Base-by-base conservation (phyloP, 2,888 invertebrate genomes). In the Diarsia mendica region DNA sequence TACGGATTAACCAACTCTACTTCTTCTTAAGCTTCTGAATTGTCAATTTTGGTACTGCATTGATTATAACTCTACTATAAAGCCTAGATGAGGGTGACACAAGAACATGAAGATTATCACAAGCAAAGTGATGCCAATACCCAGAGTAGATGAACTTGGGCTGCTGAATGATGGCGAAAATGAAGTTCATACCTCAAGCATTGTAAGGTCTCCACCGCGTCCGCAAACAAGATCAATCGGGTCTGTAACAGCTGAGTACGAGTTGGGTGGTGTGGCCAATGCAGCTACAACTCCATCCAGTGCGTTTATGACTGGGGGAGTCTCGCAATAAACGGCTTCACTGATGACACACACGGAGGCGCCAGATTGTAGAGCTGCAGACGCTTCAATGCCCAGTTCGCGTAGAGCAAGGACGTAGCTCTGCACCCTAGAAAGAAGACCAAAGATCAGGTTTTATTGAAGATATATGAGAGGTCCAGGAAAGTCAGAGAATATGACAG, bases 191-290 rank as follows among this genome's bases (percentile, higher is more conserved):
- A 97, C 97, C 95, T 98, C 98, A 68, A 98, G 94, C 97, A 98
- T 97, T 18, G 97, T 96, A 10, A 98, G 94, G 91, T 98, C 98
- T 0, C 98, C 98, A 2, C 98, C 98, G 51, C 98, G 97, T 10
- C 97, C 98, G 86, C 98, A 98, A n/a, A 98, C 98, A 88, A 98
- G 94, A 89, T 98, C 98, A 8, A 98, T 98, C 0, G 98, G 98
- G 91, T 98, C 98, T 0, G 97, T 97, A 44, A 98, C 97, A 0
- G 98, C 98, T 0, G 98, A 98, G 90, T 98, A 98, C 0, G 98
- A 98, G 90, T 98, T 98, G 0, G 98, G 98, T 0, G 98, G 98
- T 0, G 98, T 98, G 1, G 98, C 98, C 85, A 93, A 87, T 58
- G 91, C 96, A 1, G 96, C 96, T 20, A 96, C 96, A 23, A 96